Evolutionary conservation across 2,797 vertebrate species (phyloP), one percentile per base, ranked within the genome.

Genomic region (Ambastaia sidthimunki): DNA sequence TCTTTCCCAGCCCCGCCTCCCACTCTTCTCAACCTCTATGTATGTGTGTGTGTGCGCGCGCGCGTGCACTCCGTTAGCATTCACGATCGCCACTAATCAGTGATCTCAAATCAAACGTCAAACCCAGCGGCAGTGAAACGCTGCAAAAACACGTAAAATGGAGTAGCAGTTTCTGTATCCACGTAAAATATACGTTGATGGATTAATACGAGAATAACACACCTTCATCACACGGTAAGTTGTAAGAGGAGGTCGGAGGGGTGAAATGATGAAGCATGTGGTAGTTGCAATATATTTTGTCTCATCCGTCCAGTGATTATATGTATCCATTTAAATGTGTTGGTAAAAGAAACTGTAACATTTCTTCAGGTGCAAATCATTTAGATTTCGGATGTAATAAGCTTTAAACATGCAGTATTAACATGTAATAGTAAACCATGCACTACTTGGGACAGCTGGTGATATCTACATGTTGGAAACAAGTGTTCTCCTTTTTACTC

Each of bases 201-300:
- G 93, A 91, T 89, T 82, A 81, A 67, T 60, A 76, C 87, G 88
- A 90, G 71, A 86, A 84, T 34, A 70, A 60, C 23, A 65, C 9
- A 54, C 82, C 87, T 84, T 85, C 83, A 80, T 87, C 82, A 62
- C 88, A 71, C 88, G 92, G 94, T 94, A 85, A 93, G 93, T 91
- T 77, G 37, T 34, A 44, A 75, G 72, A 78, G 47, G 71, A 79
- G 77, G 71, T 69, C 63, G 83, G 60, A 83, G 48, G 62, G 57
- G 68, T 70, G 81, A 41, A 67, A 77, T 25, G 62, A 67, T 77
- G 82, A 82, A 79, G 83, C 71, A 74, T 72, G 72, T 77, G 74
- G 78, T 68, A 57, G 83, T 69, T 78, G 79, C 59, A 81, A 70
- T 67, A 79, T 80, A 91, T 93, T 88, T 94, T 94, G 93, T 94